Evolutionary conservation across 2,113 vertebrate species (phyloP).

Genomic region (Embiotoca jacksoni): DNA sequence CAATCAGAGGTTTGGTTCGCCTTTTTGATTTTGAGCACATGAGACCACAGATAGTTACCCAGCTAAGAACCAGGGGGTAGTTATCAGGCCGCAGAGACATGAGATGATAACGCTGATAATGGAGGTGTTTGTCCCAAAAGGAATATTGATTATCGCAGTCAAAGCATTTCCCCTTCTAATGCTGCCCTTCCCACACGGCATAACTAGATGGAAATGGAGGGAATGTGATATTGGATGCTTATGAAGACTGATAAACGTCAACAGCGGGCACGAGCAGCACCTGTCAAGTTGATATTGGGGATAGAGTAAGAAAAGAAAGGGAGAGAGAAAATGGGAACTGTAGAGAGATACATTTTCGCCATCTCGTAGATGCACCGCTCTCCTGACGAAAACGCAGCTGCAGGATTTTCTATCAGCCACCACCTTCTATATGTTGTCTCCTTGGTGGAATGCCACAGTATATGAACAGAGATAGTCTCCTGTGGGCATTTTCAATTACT

Average conservation of each 20-base stretch:
- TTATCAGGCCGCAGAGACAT: slow-evolving; percentile 16
- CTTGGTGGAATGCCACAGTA: slow-evolving; percentile 50
- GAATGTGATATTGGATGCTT: slow-evolving; percentile 38
- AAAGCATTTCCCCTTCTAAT: slow-evolving; percentile 30
- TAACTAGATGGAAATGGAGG: slow-evolving; percentile 34
- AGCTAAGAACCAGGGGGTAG: neutral
- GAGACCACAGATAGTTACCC: neutral
- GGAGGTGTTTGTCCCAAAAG: slow-evolving; percentile 27
- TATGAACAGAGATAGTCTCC: slow-evolving; percentile 74
- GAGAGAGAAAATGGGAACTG: slow-evolving; percentile 48
- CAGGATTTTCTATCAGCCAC: slow-evolving; percentile 55
- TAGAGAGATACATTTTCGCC: slow-evolving; percentile 28
- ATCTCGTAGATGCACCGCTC: slow-evolving; percentile 40
- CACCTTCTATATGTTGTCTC: slow-evolving; percentile 60
- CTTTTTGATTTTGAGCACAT: neutral
- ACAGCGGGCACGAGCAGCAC: slow-evolving; percentile 44
- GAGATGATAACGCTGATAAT: slow-evolving; percentile 35
- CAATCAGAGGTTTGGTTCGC: slow-evolving; percentile 5
- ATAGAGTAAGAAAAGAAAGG: slow-evolving; percentile 22
- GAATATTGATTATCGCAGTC: slow-evolving; percentile 38
- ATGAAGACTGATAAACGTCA: slow-evolving; percentile 54
- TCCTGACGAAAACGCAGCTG: slow-evolving; percentile 32
- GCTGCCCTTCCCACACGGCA: slow-evolving; percentile 1
- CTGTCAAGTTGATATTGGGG: slow-evolving; percentile 43
- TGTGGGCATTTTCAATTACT: slow-evolving; percentile 83